Evolutionary conservation across 2,797 vertebrate species (phyloP).

Genomic region (Apogon hyalosoma): DNA sequence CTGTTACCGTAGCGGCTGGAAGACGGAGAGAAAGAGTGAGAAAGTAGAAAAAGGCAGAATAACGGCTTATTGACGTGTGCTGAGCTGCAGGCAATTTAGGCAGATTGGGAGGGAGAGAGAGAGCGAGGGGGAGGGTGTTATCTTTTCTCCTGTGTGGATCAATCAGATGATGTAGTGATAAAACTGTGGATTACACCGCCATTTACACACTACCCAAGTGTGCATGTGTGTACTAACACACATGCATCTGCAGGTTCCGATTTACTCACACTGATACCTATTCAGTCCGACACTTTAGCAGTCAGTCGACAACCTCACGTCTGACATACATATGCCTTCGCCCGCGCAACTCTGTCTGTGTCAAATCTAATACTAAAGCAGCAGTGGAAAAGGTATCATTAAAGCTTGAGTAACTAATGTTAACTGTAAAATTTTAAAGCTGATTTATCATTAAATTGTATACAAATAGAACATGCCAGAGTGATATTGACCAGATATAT

Average conservation of each 20-base stretch:
- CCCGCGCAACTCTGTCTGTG: slow-evolving; percentile 2
- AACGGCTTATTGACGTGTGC: slow-evolving; percentile 72
- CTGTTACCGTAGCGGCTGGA: slow-evolving; percentile 51
- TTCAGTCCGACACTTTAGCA: slow-evolving; percentile 28
- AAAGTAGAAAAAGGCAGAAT: slow-evolving; percentile 58
- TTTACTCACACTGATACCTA: slow-evolving; percentile 30
- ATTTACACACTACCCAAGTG: slow-evolving; percentile 71
- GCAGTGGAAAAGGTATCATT: neutral
- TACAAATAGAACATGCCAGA: neutral
- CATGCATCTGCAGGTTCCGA: slow-evolving; percentile 9
- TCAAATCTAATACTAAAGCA: slow-evolving; percentile 10
- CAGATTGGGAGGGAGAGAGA: slow-evolving; percentile 40
- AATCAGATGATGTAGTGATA: slow-evolving; percentile 84
- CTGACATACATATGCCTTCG: slow-evolving; percentile 6
- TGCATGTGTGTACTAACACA: slow-evolving; percentile 30
- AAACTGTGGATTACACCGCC: slow-evolving; percentile 76
- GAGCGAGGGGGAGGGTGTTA: slow-evolving; percentile 47
- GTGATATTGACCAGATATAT: no score
- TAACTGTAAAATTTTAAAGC: no score
- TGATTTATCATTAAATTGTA: neutral
- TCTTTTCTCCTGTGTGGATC: slow-evolving; percentile 76
- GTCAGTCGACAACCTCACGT: slow-evolving; percentile 10
- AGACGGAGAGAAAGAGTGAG: slow-evolving; percentile 47
- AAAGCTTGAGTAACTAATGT: neutral
- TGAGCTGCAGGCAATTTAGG: slow-evolving; percentile 70